Percentiles rank a stretch among this genome's conserved stretches.
phyloP scores from a whole-genome alignment of 2,888 invertebrate species.

The Hirudinaria manillensis region DNA sequence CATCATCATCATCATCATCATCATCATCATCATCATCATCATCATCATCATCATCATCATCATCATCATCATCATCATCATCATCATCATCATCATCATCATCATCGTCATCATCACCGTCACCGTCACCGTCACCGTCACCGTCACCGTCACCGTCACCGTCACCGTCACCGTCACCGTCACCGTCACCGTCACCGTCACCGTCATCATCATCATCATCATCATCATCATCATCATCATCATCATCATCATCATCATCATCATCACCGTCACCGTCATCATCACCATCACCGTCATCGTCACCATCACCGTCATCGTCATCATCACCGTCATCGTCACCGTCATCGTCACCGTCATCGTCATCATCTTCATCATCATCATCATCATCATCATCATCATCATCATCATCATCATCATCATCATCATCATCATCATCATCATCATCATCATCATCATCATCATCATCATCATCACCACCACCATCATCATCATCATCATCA shows the following conservation, averaged over 20 bases:
- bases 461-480: slow-evolving; percentile 29
- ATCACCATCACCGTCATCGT: slow-evolving; percentile 14
- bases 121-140: neutral
- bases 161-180: slow-evolving; percentile 7
- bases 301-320: neutral
- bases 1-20: slow-evolving; percentile 31
- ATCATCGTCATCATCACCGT: neutral
- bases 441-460: slow-evolving; percentile 28
- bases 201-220: slow-evolving; percentile 13
- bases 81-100: slow-evolving; percentile 9
- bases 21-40: slow-evolving; percentile 29
- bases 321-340: slow-evolving; percentile 19
- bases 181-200: neutral
- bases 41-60: slow-evolving; percentile 28
- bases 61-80: slow-evolving; percentile 16
- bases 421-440: slow-evolving; percentile 24
- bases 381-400: slow-evolving; percentile 6
- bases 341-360: neutral
- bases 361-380: neutral
- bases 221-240: neutral
- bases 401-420: slow-evolving; percentile 17
- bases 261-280: slow-evolving; percentile 20
- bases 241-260: slow-evolving; percentile 17
- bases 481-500: slow-evolving; percentile 29
- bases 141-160: neutral